Base-by-base conservation (phyloP, 2,888 invertebrate species). In the Pinctada fucata region DNA sequence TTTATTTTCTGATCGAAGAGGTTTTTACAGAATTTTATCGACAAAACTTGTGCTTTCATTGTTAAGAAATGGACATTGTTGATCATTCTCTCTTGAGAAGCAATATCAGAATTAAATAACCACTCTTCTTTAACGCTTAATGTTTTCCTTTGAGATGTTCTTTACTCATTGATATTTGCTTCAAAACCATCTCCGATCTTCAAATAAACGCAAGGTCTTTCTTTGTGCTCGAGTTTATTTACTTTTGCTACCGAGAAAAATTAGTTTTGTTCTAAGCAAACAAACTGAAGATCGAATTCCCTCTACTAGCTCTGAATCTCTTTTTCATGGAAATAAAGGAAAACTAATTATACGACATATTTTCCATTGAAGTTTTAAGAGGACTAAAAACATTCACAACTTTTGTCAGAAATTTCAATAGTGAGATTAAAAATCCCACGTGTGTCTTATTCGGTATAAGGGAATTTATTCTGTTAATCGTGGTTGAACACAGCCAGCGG, bases 371-470 rank as follows among this genome's bases (percentile, higher is more conserved):
- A 10, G 13, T 4, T 47, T 31, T 47, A 16, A 8, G 16, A 68
- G 47, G 47, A 47, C 13, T n/a, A 68, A 45, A 13, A 68, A 68
- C 47, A 68, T 68, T 68, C 68, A 13, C 68, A 68, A 47, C 31
- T 68, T 68, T 47, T 47, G 68, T 45, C 68, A 47, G 10, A 68
- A 6, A 45, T 47, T 47, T 68, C 74, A 51, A 63, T 50, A 16
- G 66, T 16, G 63, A 49, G 66, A 49, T 66, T 66, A 50, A 10
- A 50, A 49, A 58, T 13, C 58, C 49, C 74, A 66, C 74, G 51
- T 74, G 66, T 66, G 16, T 10, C 74, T 66, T 50, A 66, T 66
- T 51, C 48, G 65, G 47, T 48, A 10, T 3, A 45, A 68, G 47
- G 13, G 13, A 68, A 10, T 58, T 58, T 58, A 6, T 58, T 58